phyloP scores from a whole-genome alignment of 2,888 invertebrate genomes.

The Epicampocera succincta region DNA sequence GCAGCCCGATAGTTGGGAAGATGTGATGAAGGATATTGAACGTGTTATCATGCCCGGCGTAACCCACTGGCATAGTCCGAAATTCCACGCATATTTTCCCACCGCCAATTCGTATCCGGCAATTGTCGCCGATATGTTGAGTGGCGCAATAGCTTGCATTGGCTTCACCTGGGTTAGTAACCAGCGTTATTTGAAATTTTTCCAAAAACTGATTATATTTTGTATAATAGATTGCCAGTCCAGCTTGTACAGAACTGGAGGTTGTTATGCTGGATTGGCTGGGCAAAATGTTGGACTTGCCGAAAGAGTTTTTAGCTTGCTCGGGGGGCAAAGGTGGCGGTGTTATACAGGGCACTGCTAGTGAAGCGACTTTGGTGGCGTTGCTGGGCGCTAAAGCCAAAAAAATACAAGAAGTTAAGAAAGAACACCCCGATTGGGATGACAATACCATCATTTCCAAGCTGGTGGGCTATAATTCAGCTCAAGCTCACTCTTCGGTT shows the following conservation, averaged over 20 bases:
- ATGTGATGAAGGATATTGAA: slow-evolving; percentile 96
- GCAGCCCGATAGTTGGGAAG: slow-evolving; percentile 93
- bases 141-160: slow-evolving; percentile 96
- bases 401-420: slow-evolving; percentile 86
- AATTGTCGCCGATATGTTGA: slow-evolving; percentile 96
- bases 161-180: slow-evolving; percentile 94
- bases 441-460: slow-evolving; percentile 89
- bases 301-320: slow-evolving; percentile 91
- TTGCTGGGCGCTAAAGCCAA: slow-evolving; percentile 93
- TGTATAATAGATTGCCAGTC: slow-evolving; percentile 90
- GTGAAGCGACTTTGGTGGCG: slow-evolving; percentile 96
- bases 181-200: not conserved
- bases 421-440: slow-evolving; percentile 88
- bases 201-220: not conserved
- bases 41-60: slow-evolving; percentile 98
- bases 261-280: slow-evolving; percentile 98
- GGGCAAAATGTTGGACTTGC: slow-evolving; percentile 94
- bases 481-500: slow-evolving; percentile 96
- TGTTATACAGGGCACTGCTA: slow-evolving; percentile 96
- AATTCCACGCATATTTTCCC: slow-evolving; percentile 97
- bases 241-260: slow-evolving; percentile 97
- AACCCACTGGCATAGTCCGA: slow-evolving; percentile 98
- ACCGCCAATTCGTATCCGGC: slow-evolving; percentile 96
- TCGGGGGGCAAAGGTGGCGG: slow-evolving; percentile 94
- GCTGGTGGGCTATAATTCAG: slow-evolving; percentile 93